Evolutionary conservation across 2,113 vertebrate species (phyloP), one percentile per base, ranked within the genome.

Genomic region (Mixornis gularis): DNA sequence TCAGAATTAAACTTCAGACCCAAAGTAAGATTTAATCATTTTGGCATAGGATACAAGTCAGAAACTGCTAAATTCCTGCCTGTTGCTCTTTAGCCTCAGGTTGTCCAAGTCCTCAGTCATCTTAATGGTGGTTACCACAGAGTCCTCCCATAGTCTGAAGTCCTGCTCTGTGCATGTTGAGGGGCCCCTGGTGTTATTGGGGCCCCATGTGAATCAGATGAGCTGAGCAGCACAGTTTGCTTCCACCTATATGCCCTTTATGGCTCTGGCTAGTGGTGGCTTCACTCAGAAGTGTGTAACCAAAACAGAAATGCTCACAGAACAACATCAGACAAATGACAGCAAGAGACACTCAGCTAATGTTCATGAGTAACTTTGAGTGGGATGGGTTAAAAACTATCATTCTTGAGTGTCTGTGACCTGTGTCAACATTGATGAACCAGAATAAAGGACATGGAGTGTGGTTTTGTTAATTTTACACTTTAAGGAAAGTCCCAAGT

Each of bases 21-120:
- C 48, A 83, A 86, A 84, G 59, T 49, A 92, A 82, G n/a, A 79
- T 59, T 77, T 77, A 94, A 73, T 91, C 43, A 55, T 89, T 89
- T 77, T 65, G 26, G 38, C 46, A 30, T 32, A 82, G 58, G 18
- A 66, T 73, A 51, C 29, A 69, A 79, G 46, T 76, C 1, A 56
- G 53, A 79, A 87, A 0, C 26, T 84, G 64, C 56, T 78, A 10
- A 64, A 24, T 82, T 87, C 32, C 58, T 81, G n/a, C 56, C 59
- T 87, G 85, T 60, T 94, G 52, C 60, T 82, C 9, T 65, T 80
- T 87, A 46, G 20, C 30, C 34, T 40, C 12, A n/a, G 29, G 10
- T 8, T n/a, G 3, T 62, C 34, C 13, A 56, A 72, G 38, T 72
- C 38, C 29, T 82, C 46, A 40, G 44, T 79, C 46, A 79, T 70